A percentile compares a stretch with the other conserved stretches of the same genome.
These are phyloP conservation scores for Sebastes taczanowskii DNA, from an alignment of 2,797 vertebrate species.

Conservation along the genomic window DNA sequence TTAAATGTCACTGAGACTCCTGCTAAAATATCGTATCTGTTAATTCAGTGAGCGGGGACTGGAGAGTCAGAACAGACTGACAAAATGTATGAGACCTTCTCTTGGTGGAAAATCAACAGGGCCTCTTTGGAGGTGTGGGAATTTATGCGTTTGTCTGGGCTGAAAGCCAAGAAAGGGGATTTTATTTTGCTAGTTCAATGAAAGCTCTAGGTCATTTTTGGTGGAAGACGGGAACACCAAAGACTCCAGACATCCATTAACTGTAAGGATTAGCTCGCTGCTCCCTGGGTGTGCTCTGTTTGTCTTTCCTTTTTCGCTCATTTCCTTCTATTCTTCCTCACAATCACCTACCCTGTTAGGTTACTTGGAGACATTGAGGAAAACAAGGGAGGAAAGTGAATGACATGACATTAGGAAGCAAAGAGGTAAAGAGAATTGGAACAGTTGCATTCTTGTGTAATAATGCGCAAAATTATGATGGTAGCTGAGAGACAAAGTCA, in stretches of 20 bases:
- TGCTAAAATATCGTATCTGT: slow-evolving; percentile 2
- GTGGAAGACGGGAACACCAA: neutral
- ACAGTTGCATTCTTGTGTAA: neutral
- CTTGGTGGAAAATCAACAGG: neutral
- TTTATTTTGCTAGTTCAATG: slow-evolving; percentile 17
- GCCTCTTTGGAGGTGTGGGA: slow-evolving; percentile 2
- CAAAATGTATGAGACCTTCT: neutral
- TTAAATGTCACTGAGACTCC: neutral
- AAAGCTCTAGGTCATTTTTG: neutral
- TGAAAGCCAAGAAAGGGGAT: neutral
- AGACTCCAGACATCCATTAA: slow-evolving; percentile 4
- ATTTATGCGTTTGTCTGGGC: slow-evolving; percentile 9
- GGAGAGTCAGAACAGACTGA: neutral
- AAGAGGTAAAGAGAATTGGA: neutral
- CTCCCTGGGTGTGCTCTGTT: slow-evolving; percentile 10
- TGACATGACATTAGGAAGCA: neutral
- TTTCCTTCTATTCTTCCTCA: slow-evolving; percentile 18
- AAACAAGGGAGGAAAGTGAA: neutral
- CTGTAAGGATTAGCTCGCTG: neutral
- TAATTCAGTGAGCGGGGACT: neutral
- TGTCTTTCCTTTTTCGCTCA: slow-evolving; percentile 6
- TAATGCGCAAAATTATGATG: neutral
- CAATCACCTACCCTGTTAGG: neutral
- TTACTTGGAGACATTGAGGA: neutral
- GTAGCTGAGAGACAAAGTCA: neutral